Conservation (phyloP, 2,797 vertebrate genomes). For the Galago senegalensis region DNA sequence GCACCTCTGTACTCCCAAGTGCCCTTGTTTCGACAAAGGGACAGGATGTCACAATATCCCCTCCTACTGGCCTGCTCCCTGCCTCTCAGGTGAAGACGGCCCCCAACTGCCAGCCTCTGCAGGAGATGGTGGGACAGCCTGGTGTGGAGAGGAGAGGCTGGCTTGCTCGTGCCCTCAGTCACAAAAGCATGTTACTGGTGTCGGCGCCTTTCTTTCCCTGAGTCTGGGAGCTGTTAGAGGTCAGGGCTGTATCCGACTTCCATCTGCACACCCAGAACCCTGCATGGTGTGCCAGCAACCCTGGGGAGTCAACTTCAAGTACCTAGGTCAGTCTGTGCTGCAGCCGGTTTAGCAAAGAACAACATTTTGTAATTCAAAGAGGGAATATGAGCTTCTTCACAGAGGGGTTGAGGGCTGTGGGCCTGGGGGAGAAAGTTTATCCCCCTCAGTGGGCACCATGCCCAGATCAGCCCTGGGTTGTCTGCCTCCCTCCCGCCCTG, state of each 20-base stretch:
- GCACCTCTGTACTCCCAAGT: neutral
- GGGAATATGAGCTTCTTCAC: rapidly evolving
- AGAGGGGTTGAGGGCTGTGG: neutral
- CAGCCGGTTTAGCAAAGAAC: neutral
- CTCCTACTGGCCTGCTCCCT: neutral
- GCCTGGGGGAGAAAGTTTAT: rapidly evolving
- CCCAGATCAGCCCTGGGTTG: no score
- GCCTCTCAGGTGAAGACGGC: neutral
- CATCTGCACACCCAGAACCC: no score
- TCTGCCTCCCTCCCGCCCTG: rapidly evolving
- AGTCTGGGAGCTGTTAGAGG: rapidly evolving
- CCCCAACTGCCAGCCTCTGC: rapidly evolving
- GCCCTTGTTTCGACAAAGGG: neutral
- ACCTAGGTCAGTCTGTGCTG: rapidly evolving
- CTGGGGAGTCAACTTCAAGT: rapidly evolving
- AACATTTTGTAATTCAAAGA: neutral
- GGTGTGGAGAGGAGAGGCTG: neutral
- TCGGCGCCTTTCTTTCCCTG: rapidly evolving
- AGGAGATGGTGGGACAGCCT: neutral
- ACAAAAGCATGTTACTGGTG: rapidly evolving
- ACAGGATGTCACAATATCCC: neutral
- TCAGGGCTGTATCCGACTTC: neutral
- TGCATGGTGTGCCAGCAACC: rapidly evolving
- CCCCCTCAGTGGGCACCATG: rapidly evolving
- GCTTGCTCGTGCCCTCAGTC: no score